Evolutionary conservation across 1,140 invertebrate species (phyloP).

Genomic region (Drosophila auraria): DNA sequence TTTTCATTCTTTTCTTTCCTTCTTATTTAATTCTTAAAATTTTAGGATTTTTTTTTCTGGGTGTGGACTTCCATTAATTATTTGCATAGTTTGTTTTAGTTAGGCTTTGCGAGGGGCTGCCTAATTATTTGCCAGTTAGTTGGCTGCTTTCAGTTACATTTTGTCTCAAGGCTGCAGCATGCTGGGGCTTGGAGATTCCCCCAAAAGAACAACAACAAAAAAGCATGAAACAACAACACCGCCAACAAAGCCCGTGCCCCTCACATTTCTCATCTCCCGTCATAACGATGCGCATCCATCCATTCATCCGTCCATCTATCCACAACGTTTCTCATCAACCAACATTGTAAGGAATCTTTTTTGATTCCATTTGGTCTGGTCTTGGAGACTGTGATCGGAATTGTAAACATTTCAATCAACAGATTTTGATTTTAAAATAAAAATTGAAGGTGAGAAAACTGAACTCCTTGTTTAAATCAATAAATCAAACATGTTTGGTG

Average conservation of each 20-base stretch:
- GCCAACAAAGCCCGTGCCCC: constrained; percentile 26
- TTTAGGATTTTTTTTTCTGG: no score
- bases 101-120: constrained; percentile 21
- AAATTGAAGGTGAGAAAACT: constrained; percentile 33
- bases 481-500: not conserved
- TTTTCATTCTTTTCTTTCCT: no score
- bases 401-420: constrained; percentile 57
- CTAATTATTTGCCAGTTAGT: constrained; percentile 67
- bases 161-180: constrained; percentile 60
- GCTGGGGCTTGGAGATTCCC: constrained; percentile 15
- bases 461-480: not conserved
- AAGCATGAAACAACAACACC: constrained; percentile 27
- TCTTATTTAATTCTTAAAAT: no score
- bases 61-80: constrained; percentile 59
- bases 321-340: constrained; percentile 46
- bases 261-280: constrained; percentile 14
- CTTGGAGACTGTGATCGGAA: constrained; percentile 37
- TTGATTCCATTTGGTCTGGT: constrained; percentile 42
- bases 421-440: constrained; percentile 19
- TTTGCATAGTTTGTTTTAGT: constrained; percentile 70
- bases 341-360: constrained; percentile 54
- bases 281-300: constrained; percentile 60
- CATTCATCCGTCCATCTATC: constrained; percentile 54
- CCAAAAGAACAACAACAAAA: constrained; percentile 9
- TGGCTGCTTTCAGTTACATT: constrained; percentile 29